A percentile compares a stretch with the other conserved stretches of the same genome.
Conservation (phyloP, 2,888 invertebrate genomes). For the Acanthosepion pharaonis region DNA sequence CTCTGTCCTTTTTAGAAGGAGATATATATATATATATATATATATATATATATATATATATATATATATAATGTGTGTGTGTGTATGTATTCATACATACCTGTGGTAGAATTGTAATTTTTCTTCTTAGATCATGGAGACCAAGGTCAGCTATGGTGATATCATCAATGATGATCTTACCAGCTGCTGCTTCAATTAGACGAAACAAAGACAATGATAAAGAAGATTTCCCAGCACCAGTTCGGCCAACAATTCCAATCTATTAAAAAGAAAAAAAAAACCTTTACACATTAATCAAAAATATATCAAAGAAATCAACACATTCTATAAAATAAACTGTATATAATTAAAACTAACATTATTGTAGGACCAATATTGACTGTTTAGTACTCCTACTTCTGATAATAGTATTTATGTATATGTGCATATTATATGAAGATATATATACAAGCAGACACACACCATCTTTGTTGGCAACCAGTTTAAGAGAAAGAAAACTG, state of each 20-base stretch:
- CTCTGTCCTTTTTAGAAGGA: too few relatives aligned
- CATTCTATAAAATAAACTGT: not conserved
- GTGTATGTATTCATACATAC: conserved; percentile 50
- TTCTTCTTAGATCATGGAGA: conserved; percentile 66
- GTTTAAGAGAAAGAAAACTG: too few relatives aligned
- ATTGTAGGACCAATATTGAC: too few relatives aligned
- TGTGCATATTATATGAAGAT: too few relatives aligned
- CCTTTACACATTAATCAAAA: not conserved
- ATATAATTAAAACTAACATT: not conserved
- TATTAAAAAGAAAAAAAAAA: conserved; percentile 50
- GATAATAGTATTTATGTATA: too few relatives aligned
- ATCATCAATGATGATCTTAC: conserved; percentile 68
- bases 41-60: too few relatives aligned
- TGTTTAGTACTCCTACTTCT: too few relatives aligned
- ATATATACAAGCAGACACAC: too few relatives aligned
- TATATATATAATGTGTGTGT: too few relatives aligned
- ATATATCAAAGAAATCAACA: not conserved
- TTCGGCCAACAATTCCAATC: conserved; percentile 72
- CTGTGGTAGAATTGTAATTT: conserved; percentile 72
- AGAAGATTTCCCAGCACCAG: conserved; percentile 73
- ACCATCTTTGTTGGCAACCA: too few relatives aligned
- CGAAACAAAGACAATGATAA: conserved; percentile 70
- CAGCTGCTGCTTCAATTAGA: conserved; percentile 68
- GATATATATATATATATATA: too few relatives aligned
- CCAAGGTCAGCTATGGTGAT: conserved; percentile 62